These are phyloP conservation scores for Discoglossus pictus DNA, from an alignment of 2,797 vertebrate species.

Conservation along the genomic window DNA sequence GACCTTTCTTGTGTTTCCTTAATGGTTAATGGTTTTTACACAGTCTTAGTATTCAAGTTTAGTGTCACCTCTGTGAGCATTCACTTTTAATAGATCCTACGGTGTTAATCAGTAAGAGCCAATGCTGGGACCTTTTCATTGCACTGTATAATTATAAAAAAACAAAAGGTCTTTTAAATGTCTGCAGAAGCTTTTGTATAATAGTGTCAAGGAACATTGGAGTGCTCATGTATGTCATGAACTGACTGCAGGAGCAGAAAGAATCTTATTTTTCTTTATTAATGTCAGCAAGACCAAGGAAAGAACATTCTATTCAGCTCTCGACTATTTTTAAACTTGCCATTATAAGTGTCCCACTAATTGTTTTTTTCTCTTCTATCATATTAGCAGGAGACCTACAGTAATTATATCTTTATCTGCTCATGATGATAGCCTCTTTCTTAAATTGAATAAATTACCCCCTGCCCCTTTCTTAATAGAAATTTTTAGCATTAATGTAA, in stretches of 20 bases:
- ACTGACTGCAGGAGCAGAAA: slow-evolving; percentile 21
- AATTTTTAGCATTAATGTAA: slow-evolving; percentile 63
- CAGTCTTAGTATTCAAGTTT: too few relatives aligned
- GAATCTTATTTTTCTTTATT: slow-evolving; percentile 24
- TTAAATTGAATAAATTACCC: slow-evolving; percentile 68
- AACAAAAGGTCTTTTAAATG: background rate
- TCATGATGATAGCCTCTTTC: slow-evolving; percentile 66
- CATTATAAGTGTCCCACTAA: slow-evolving; percentile 65
- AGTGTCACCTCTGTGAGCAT: background rate
- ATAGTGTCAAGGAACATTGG: slow-evolving; percentile 18
- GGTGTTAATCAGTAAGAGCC: slow-evolving; percentile 9
- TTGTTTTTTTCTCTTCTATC: slow-evolving; percentile 66
- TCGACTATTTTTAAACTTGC: slow-evolving; percentile 54
- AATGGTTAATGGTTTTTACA: too few relatives aligned
- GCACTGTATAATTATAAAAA: background rate
- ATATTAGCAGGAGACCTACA: slow-evolving; percentile 67
- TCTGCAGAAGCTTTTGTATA: slow-evolving; percentile 4
- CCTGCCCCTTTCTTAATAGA: slow-evolving; percentile 71
- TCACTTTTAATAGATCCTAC: background rate
- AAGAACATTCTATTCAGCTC: slow-evolving; percentile 47
- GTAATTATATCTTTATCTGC: slow-evolving; percentile 68
- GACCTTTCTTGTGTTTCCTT: too few relatives aligned
- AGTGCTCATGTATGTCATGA: background rate
- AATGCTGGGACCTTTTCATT: background rate
- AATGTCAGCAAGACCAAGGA: slow-evolving; percentile 7